Evolutionary conservation across 2,113 vertebrate species (phyloP).

Genomic region (Chrysochloris asiatica): DNA sequence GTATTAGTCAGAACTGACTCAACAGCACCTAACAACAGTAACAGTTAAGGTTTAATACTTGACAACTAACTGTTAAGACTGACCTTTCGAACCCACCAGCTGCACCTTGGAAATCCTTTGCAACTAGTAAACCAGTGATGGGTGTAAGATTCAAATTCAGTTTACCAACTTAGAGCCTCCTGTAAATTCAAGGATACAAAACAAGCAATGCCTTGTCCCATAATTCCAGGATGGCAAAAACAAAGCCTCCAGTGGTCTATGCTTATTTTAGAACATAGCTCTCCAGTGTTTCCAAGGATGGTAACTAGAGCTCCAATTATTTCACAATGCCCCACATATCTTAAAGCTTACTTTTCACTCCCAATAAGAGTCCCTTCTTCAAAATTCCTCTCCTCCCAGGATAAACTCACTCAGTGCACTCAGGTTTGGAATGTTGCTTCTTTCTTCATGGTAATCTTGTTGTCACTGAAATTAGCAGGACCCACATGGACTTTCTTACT

Average conservation of each 20-base stretch:
- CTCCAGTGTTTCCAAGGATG: neutral
- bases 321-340: too few relatives aligned
- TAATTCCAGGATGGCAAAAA: neutral
- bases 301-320: rapidly evolving
- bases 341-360: neutral
- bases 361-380: neutral
- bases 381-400: neutral
- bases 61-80: too few relatives aligned
- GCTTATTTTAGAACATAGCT: neutral
- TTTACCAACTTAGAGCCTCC: neutral
- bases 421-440: neutral
- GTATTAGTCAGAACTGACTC: too few relatives aligned
- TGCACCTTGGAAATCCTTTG: too few relatives aligned
- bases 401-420: neutral
- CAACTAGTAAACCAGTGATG: neutral
- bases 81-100: too few relatives aligned
- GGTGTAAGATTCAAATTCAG: neutral
- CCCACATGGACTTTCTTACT: neutral
- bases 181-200: neutral
- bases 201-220: neutral
- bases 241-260: neutral
- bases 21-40: too few relatives aligned
- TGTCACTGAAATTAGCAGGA: neutral
- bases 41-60: too few relatives aligned
- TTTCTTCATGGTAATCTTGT: neutral